Evolutionary conservation across 2,797 vertebrate genomes (phyloP), one percentile per base, ranked within the genome.

Genomic region (Peromyscus eremicus): DNA sequence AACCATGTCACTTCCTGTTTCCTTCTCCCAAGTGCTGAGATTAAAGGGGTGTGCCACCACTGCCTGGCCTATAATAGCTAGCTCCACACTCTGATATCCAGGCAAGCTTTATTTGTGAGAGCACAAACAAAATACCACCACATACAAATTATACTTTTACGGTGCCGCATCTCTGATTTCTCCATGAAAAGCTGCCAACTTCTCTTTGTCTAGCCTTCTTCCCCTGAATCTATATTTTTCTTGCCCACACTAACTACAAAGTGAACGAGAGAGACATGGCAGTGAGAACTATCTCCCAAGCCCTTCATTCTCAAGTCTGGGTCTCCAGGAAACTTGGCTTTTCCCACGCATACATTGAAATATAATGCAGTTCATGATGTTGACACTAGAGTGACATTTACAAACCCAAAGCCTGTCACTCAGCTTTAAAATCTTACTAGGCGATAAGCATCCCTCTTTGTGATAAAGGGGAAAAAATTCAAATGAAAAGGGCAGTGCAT

Each of bases 351-450:
- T 90, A 92, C 83, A 73, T 11, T 76, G 96, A 96, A 97, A 95
- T 92, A 89, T 40, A 92, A 97, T 93, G 55, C 73, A 87, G 94
- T 96, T 11, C 75, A 81, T 88, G 34, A 66, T 77, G 83, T 94
- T 95, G 52, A 80, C 92, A 34, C 82, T 94, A 34, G 46, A 80
- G 62, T 92, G 88, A 68, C 68, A 92, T 89, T 96, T 94, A 64
- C 70, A 86, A 29, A 94, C 64, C 77, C 93, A 52, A 81, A 97
- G 71, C 70, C 88, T 95, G 80, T 89, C 95, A 43, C 71, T 90
- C 77, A 2, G 75, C 71, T 97, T 97, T 90, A 93, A 94, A 95
- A 97, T 92, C 95, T 91, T 93, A 97, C 92, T 84, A 83, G 62
- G 40, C 94, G 25, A 97, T 97, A 93, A 97, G 97, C 94, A 94